Conservation (phyloP, 2,888 invertebrate species). For the Andricus quercusramuli region DNA sequence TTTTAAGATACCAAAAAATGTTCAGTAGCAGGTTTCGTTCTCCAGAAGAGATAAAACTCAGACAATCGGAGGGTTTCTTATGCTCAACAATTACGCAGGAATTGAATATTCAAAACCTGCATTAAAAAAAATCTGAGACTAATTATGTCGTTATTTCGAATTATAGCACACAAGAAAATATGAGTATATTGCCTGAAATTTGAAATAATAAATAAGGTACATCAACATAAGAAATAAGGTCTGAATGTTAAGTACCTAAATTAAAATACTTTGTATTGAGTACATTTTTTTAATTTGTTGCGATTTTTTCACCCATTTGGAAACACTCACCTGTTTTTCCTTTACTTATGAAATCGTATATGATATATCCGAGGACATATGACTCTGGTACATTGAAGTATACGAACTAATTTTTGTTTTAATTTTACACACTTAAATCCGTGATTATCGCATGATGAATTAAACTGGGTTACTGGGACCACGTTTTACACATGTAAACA, state of each 20-base stretch:
- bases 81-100: neutral
- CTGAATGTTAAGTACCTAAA: too few species aligned
- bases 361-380: neutral
- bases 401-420: too few species aligned
- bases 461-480: neutral
- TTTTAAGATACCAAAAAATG: too few species aligned
- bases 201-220: too few species aligned
- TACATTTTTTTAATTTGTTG: neutral
- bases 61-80: neutral
- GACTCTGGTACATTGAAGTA: neutral
- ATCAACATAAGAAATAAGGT: too few species aligned
- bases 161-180: neutral
- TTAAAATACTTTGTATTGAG: neutral
- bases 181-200: neutral
- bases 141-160: neutral
- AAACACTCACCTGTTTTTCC: neutral
- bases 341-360: neutral
- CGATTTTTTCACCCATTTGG: neutral
- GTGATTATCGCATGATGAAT: neutral
- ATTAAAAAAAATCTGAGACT: neutral
- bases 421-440: too few species aligned
- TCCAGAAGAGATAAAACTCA: neutral
- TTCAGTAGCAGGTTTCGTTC: too few species aligned
- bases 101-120: neutral
- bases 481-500: neutral